Evolutionary conservation across 2,797 vertebrate genomes (phyloP), one percentile per base, ranked within the genome.

Genomic region (Austrolebias charrua): DNA sequence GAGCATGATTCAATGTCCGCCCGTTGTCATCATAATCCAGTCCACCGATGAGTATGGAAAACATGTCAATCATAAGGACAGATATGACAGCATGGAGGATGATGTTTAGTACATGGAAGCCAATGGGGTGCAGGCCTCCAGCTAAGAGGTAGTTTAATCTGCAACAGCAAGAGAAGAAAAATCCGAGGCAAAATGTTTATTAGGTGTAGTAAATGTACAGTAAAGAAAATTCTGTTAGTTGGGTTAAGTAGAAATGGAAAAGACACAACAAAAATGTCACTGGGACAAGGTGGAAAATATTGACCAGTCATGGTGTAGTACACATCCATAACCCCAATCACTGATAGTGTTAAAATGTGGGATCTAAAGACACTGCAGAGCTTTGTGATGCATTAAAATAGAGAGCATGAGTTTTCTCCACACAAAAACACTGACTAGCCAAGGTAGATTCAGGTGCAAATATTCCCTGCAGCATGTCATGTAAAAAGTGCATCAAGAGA

Each of bases 101-200:
- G 84, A 98, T 95, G 90, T 98, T 99, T 86, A 97, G 89, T 76
- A 95, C 83, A 45, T 97, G 97, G 89, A 99, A 98, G 81, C 96
- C 95, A 67, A 94, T 29, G 0, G 97, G 96, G 78, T 97, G 86
- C 79, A 98, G 92, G 76, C 97, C 96, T 86, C 96, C 96, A 0
- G 94, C 95, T 86, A 97, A 84, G 87, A 93, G 90, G 92, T 96
- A 97, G 94, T 98, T 98, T 69, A 98, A 81, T 92, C 97, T 98
- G 85, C 3, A 87, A 55, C 43, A 77, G 82, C 72, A 58, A 78
- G 69, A 85, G 57, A 29, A 5, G 2, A 80, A 48, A 69, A 55
- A 46, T 3, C 12, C 46, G 3, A 53, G 48, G 15, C 38, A 63
- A 45, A 71, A 64, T 35, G 38, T 38, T 44, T 14, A 51, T 43